Evolutionary conservation across 1,140 invertebrate species (phyloP).

Genomic region (Tetragonula clypearis): DNA sequence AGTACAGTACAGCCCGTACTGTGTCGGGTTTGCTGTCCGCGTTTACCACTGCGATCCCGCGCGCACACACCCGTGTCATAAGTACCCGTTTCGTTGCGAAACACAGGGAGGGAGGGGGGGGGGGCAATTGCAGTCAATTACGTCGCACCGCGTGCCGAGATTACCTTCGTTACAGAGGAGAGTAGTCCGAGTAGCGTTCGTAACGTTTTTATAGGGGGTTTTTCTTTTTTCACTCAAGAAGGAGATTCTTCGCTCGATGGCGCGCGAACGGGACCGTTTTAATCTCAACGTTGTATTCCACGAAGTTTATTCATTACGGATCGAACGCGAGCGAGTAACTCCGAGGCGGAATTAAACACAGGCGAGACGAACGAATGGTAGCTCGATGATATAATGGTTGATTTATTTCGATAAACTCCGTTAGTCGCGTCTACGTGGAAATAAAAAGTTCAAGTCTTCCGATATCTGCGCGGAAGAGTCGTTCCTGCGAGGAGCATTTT

Average conservation of each 20-base stretch:
- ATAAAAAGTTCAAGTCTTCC: neutral
- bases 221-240: no score
- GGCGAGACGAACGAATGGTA: neutral
- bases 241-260: neutral
- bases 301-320: neutral
- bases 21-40: neutral
- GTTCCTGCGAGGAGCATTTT: conserved; percentile 4
- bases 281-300: neutral
- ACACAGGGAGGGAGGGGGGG: no score
- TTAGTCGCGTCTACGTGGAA: no score
- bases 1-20: no score
- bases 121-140: neutral
- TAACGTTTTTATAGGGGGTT: neutral
- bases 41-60: neutral
- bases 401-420: neutral
- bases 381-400: no score
- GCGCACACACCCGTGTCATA: neutral
- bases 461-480: conserved; percentile 30
- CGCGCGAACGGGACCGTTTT: neutral
- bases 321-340: neutral
- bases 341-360: no score
- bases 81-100: neutral
- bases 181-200: no score
- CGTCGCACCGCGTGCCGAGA: neutral
- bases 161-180: neutral